Base-by-base conservation (phyloP, 1,140 invertebrate species). In the Drosophila azteca region DNA sequence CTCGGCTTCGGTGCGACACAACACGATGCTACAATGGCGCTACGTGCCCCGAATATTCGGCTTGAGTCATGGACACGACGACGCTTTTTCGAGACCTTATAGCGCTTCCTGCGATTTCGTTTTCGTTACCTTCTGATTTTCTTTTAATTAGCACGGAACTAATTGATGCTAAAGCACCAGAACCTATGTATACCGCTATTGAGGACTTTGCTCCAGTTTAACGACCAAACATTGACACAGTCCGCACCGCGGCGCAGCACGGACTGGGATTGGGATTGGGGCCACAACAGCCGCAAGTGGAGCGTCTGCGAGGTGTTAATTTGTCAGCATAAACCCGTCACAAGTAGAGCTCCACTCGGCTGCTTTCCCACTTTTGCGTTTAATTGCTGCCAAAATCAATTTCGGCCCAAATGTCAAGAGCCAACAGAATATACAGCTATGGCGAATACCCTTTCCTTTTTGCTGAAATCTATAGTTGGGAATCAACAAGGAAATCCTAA, bases 181-280 rank as follows among this genome's bases (percentile, higher is more conserved):
- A 81, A 80, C 67, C 79, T 81, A 60, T 74, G 52, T 81, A 60
- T 74, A 57, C 60, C 74, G 63, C n/a, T 48, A 62, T 66, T 80
- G 64, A 54, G 52, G 22, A 51, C 20, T 48, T 59, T 77, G 82
- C 59, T 82, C 82, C 64, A 74, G 74, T 79, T 87, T 83, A 46
- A 44, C 29, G 66, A 57, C 50, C 55, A 73, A 82, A 82, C 84
- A 88, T 88, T 88, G 83, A 83, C 83, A 89, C 48, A 88, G 79
- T 72, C 76, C 67, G 35, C 50, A 29, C 24, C 22, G 26, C 52
- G 24, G 0, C 67, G 35, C 50, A 29, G 26, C 22, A 22, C 52
- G 24, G 0, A 24, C 5, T 24, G 24, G 2, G 24, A 24, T 24
- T 24, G 22, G 35, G 65, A 70, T 70, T 58, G 67, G 65, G 67